Evolutionary conservation across 2,797 vertebrate species (phyloP).

Genomic region (Paedocypris micromegethes): DNA sequence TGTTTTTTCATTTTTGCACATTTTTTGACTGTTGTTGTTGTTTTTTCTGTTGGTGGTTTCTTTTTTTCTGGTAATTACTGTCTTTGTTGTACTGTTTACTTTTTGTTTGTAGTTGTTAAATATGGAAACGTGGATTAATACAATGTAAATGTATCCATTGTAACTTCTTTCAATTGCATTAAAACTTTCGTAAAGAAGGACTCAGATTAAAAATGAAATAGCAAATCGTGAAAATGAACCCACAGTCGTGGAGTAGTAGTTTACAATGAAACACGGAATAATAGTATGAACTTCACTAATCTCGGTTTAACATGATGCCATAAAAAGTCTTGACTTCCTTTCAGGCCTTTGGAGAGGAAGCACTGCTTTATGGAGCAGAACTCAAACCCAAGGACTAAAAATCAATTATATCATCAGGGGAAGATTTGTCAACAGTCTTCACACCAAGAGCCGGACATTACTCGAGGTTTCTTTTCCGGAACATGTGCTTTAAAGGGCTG

Average conservation of each 20-base stretch:
- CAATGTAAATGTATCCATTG: too few relatives aligned
- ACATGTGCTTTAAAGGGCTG: neutral
- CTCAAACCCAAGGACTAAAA: conserved; percentile 27
- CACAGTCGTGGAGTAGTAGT: neutral
- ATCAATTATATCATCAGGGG: conserved; percentile 7
- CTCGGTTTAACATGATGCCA: conserved; percentile 8
- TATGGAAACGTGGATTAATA: too few relatives aligned
- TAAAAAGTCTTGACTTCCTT: conserved; percentile 14
- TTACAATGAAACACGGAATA: conserved; percentile 20
- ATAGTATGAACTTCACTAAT: conserved; percentile 17
- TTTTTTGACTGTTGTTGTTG: too few relatives aligned
- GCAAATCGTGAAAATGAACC: too few relatives aligned
- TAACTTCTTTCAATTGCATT: too few relatives aligned
- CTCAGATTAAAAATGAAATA: too few relatives aligned
- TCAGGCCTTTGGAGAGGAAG: conserved; percentile 22
- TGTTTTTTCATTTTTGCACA: too few relatives aligned
- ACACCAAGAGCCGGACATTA: neutral
- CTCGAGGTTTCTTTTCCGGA: neutral
- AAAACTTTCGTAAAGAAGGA: too few relatives aligned
- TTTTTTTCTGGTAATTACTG: too few relatives aligned
- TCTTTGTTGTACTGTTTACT: too few relatives aligned
- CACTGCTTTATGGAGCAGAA: neutral
- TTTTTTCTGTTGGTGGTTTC: too few relatives aligned
- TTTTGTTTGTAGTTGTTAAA: too few relatives aligned
- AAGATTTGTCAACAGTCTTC: conserved; percentile 5